These are phyloP conservation scores for Osmoderma eremita DNA, from an alignment of 2,888 invertebrate genomes.

Conservation along the genomic window DNA sequence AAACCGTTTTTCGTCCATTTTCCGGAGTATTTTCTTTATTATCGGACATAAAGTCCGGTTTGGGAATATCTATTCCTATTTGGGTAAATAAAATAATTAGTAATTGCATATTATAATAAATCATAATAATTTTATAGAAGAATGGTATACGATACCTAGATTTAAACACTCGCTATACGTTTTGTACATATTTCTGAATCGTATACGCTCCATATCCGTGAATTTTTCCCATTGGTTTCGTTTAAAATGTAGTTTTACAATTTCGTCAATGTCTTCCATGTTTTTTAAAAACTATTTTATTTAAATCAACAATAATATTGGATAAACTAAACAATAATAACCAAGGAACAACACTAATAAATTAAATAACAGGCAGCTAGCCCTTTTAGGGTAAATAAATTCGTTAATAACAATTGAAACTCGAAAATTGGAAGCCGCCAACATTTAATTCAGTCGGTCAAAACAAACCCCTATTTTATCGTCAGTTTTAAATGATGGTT, in stretches of 20 bases:
- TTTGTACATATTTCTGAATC: conserved; percentile 13
- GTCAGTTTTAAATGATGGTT: not conserved
- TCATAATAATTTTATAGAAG: not conserved
- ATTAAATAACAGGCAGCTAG: no score
- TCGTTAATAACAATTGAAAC: conserved; percentile 15
- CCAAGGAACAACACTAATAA: no score
- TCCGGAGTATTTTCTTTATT: not conserved
- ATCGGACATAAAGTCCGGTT: conserved; percentile 4
- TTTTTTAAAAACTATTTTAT: not conserved
- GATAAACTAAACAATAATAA: no score
- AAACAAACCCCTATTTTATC: not conserved
- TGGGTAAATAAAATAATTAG: not conserved
- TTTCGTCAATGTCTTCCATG: not conserved
- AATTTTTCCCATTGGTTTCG: not conserved
- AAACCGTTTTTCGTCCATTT: not conserved
- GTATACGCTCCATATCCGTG: not conserved
- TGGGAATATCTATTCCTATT: conserved; percentile 7
- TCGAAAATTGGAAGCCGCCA: not conserved
- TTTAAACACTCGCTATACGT: conserved; percentile 6
- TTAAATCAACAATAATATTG: no score
- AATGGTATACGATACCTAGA: not conserved
- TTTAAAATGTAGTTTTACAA: not conserved
- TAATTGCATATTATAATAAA: not conserved
- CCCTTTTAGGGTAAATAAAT: not conserved
- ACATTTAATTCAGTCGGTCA: not conserved